Evolutionary conservation across 2,113 vertebrate species (phyloP).

Genomic region (Brienomyrus brachyistius): DNA sequence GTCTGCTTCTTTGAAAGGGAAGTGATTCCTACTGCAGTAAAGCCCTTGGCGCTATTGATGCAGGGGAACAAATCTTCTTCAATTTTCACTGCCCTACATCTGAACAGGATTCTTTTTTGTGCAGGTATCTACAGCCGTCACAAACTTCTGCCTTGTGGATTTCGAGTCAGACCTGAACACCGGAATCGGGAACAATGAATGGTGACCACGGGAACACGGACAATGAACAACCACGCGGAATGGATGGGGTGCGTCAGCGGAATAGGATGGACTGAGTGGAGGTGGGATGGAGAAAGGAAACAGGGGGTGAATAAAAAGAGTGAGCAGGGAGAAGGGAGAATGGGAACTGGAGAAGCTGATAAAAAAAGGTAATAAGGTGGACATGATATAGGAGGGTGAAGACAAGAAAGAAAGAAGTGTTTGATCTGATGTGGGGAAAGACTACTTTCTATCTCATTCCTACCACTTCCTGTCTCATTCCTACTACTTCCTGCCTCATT

Average conservation of each 20-base stretch:
- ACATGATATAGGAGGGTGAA: neutral
- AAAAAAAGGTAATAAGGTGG: neutral
- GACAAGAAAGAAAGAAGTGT: neutral
- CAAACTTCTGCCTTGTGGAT: neutral
- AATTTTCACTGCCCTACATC: slow-evolving; percentile 27
- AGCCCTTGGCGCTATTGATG: slow-evolving; percentile 23
- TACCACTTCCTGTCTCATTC: neutral
- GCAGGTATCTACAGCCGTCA: neutral
- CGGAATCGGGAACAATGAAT: neutral
- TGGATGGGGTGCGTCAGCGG: neutral
- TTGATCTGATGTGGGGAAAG: neutral
- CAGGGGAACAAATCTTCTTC: neutral
- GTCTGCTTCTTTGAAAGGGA: slow-evolving; percentile 34
- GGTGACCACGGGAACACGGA: neutral
- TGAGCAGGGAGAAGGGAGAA: neutral
- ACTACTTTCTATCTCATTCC: neutral
- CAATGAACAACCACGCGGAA: neutral
- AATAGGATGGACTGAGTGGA: neutral
- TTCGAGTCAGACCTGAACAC: neutral
- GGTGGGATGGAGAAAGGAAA: neutral
- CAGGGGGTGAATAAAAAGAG: neutral
- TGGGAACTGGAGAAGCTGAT: neutral
- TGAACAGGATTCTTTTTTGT: neutral
- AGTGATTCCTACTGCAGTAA: slow-evolving; percentile 34
- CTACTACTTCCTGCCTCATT: neutral